Base-by-base conservation (phyloP, 2,113 vertebrate species). In the Gasterosteus aculeatus region DNA sequence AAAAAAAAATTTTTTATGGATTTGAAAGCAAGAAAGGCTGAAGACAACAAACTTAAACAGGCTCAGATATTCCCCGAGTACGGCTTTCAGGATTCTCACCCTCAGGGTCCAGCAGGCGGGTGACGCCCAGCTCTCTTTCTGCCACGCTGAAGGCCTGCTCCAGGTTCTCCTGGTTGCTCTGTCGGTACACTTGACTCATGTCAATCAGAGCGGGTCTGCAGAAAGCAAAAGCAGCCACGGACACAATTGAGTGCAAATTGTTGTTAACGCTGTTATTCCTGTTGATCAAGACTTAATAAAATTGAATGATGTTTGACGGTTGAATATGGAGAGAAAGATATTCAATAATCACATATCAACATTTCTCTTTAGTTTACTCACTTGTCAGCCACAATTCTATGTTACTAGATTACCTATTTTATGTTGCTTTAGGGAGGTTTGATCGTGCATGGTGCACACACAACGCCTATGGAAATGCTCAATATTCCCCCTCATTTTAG, bases 121-220 rank as follows among this genome's bases (percentile, higher is more conserved):
- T 99, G 83, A 98, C 97, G 0, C 97, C 96, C 91, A 99, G 90
- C 1, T 97, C 96, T 2, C 93, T 90, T 76, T 99, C 97, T 0
- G 97, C 97, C 87, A 97, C 90, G 0, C 91, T 94, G 92, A 99
- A 99, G n/a, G 97, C 97, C 92, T 98, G 97, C 88, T 99, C 97
- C 93, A 99, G 93, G 74, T 99, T 98, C 93, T 98, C 94, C 87
- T 95, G 93, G 88, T 96, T 97, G 87, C 85, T 95, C 93, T 98
- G 97, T 0, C 89, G 93, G 49, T 95, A 97, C 4, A 99, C 96
- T 8, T 95, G 95, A 78, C 78, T 90, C 96, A 99, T 97, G 89
- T 99, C 97, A 0, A 99, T 95, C 76, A 98, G 92, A 88, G 82
- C 80, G 0, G 97, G 97, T 90, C 97, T 99, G 92, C 0, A 4